Evolutionary conservation across 2,113 vertebrate species (phyloP).

Genomic region (Amphilophus citrinellus): DNA sequence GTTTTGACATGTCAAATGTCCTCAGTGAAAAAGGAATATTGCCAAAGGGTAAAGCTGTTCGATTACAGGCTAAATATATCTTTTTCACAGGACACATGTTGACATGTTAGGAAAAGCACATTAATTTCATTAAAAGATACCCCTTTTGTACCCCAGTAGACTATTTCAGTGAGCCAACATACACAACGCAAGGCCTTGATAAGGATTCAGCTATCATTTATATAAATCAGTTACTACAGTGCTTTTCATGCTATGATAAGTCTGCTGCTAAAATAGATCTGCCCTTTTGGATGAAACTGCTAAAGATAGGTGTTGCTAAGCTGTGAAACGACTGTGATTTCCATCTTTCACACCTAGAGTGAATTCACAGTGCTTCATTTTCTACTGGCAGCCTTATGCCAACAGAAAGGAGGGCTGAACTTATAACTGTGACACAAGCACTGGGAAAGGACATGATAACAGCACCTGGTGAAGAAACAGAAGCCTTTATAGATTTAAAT

Average conservation of each 20-base stretch:
- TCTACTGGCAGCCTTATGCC: slow-evolving; percentile 29
- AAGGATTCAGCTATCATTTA: slow-evolving; percentile 11
- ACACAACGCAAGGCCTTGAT: background rate
- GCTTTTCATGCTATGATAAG: slow-evolving; percentile 7
- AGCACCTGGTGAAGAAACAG: slow-evolving; percentile 3
- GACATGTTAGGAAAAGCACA: background rate
- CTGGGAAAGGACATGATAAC: background rate
- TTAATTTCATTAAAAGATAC: background rate
- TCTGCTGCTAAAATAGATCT: background rate
- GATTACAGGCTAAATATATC: slow-evolving; percentile 11
- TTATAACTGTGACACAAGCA: background rate
- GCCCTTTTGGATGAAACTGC: background rate
- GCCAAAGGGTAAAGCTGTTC: background rate
- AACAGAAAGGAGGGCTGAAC: background rate
- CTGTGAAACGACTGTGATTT: background rate
- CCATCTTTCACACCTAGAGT: background rate
- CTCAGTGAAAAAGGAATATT: background rate
- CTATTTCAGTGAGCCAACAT: background rate
- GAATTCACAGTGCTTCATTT: slow-evolving; percentile 16
- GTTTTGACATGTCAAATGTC: background rate
- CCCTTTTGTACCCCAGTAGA: slow-evolving; percentile 5
- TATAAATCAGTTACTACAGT: background rate
- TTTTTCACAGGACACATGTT: background rate
- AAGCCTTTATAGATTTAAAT: slow-evolving; percentile 42
- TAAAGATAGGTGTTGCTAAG: background rate